phyloP scores from a whole-genome alignment of 2,797 vertebrate species.

The Otolemur crassicaudatus region DNA sequence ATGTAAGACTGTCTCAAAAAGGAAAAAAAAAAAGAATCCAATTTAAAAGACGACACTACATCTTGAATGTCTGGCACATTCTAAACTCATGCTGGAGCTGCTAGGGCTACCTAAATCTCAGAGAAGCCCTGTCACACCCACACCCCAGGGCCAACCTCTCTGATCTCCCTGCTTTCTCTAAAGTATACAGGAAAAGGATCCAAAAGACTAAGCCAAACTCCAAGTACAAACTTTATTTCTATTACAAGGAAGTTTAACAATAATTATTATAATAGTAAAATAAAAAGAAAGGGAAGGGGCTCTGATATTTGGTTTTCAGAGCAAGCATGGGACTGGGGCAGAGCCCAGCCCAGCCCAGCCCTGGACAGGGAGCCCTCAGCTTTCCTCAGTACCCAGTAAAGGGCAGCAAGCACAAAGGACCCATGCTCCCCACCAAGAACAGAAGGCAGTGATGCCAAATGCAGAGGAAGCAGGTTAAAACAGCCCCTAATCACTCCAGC shows the following conservation, averaged over 20 bases:
- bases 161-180: neutral
- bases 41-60: neutral
- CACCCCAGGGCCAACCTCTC: neutral
- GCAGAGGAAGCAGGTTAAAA: neutral
- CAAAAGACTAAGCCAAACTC: constrained; percentile 37
- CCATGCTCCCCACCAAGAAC: neutral
- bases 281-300: constrained; percentile 38
- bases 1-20: too few species aligned
- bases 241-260: constrained; percentile 81
- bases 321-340: neutral
- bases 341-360: neutral
- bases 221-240: constrained; percentile 84
- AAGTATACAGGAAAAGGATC: neutral
- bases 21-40: neutral
- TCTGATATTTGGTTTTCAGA: constrained; percentile 53
- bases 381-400: neutral
- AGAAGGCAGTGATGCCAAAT: constrained; percentile 44
- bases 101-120: neutral
- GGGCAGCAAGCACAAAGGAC: constrained; percentile 20
- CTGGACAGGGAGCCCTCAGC: neutral
- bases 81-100: neutral
- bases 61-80: neutral
- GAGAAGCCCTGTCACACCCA: neutral
- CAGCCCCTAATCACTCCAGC: neutral
- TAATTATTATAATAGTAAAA: constrained; percentile 74